Conservation (phyloP, 2,797 vertebrate species). For the Ataeniobius toweri region DNA sequence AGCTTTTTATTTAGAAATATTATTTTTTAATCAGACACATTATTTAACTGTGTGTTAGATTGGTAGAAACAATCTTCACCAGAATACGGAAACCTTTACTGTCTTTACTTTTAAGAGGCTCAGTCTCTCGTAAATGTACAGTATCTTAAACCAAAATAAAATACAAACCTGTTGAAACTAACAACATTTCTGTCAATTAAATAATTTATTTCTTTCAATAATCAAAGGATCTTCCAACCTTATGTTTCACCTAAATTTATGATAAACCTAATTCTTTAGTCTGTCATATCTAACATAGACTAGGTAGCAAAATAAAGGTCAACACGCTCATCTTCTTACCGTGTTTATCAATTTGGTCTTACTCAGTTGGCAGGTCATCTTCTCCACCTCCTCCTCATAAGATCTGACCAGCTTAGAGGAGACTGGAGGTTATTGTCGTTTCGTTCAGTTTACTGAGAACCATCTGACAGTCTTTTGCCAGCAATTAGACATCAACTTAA, state of each 20-base stretch:
- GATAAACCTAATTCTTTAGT: background rate
- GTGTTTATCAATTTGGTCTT: conserved; percentile 88
- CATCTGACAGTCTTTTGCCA: background rate
- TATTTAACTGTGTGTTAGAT: background rate
- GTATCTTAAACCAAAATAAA: background rate
- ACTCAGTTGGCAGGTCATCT: conserved; percentile 84
- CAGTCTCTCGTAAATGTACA: background rate
- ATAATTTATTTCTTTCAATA: background rate
- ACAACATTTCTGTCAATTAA: background rate
- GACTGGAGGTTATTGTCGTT: background rate
- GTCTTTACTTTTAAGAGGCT: background rate
- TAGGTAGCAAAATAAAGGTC: background rate
- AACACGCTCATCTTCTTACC: conserved; percentile 67
- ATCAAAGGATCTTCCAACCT: background rate
- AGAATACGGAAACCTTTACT: background rate
- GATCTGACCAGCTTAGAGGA: background rate
- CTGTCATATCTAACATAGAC: background rate
- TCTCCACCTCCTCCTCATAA: conserved; percentile 87
- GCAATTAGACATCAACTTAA: background rate
- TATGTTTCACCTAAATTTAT: background rate
- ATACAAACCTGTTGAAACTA: background rate
- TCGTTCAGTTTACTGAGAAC: background rate
- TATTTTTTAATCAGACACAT: no score
- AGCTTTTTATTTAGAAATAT: background rate
- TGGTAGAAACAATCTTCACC: background rate